These are phyloP conservation scores for Chrysopa pallens DNA, from an alignment of 1,140 invertebrate genomes.

Conservation along the genomic window DNA sequence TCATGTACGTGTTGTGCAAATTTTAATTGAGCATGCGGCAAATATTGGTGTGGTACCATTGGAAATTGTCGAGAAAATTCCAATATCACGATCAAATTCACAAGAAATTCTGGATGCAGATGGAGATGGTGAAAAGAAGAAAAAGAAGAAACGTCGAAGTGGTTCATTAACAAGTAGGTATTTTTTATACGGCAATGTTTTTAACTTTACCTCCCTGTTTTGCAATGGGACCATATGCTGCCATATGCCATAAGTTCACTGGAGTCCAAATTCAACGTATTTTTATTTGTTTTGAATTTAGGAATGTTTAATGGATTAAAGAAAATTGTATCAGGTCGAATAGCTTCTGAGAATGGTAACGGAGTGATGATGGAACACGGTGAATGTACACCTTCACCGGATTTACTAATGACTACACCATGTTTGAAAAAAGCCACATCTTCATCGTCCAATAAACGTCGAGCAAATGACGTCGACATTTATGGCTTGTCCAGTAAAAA, in stretches of 20 bases:
- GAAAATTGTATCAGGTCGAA: conserved; percentile 48
- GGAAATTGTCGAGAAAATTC: conserved; percentile 26
- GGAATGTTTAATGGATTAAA: conserved; percentile 59
- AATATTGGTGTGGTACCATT: conserved; percentile 52
- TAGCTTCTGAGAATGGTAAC: conserved; percentile 12
- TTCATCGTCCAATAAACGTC: conserved; percentile 39
- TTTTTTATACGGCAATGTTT: too few species aligned
- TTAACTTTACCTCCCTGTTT: too few species aligned
- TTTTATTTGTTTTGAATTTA: too few species aligned
- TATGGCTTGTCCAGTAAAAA: conserved; percentile 27
- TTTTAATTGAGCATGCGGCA: conserved; percentile 58
- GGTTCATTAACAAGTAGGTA: conserved; percentile 59
- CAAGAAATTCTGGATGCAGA: conserved; percentile 13
- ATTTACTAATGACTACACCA: conserved; percentile 20
- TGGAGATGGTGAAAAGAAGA: conserved; percentile 25
- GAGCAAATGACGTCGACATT: conserved; percentile 20
- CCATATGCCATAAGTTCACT: too few species aligned
- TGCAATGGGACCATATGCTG: too few species aligned
- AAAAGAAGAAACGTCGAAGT: conserved; percentile 57
- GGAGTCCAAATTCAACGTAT: too few species aligned
- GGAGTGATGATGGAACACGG: too few species aligned
- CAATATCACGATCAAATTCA: conserved; percentile 26
- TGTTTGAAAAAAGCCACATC: conserved; percentile 19
- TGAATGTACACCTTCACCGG: conserved; percentile 9
- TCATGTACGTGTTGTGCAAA: conserved; percentile 42